These are phyloP conservation scores for Ptychochromis oligacanthus DNA, from an alignment of 2,113 vertebrate genomes.

Conservation along the genomic window DNA sequence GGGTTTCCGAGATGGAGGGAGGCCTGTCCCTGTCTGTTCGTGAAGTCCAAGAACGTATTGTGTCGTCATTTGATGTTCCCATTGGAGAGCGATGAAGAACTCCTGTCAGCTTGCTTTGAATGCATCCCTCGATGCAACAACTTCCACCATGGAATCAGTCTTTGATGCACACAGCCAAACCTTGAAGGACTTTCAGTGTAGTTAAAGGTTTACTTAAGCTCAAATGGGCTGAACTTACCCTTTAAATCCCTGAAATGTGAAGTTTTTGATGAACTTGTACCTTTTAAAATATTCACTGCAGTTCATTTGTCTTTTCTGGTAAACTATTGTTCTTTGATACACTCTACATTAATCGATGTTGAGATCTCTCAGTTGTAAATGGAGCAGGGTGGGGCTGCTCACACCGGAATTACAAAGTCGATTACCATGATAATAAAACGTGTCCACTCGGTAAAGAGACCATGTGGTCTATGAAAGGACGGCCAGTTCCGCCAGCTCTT, in stretches of 20 bases:
- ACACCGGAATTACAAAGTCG: slow-evolving; percentile 81
- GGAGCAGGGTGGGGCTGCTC: slow-evolving; percentile 60
- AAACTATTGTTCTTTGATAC: slow-evolving; percentile 41
- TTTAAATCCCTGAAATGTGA: not conserved
- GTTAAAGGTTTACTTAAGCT: not conserved
- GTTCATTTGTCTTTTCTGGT: slow-evolving; percentile 11
- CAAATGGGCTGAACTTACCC: not conserved
- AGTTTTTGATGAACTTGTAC: slow-evolving; percentile 1
- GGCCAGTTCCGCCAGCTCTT: slow-evolving; percentile 88
- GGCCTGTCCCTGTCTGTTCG: slow-evolving; percentile 59
- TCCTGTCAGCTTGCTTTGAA: slow-evolving; percentile 73
- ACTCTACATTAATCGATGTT: slow-evolving; percentile 44
- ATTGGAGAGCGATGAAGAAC: slow-evolving; percentile 85
- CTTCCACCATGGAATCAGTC: slow-evolving; percentile 15
- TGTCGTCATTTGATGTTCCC: slow-evolving; percentile 67
- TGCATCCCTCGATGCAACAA: slow-evolving; percentile 10
- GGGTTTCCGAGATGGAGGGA: slow-evolving; percentile 26
- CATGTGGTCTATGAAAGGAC: slow-evolving; percentile 90
- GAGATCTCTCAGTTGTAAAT: slow-evolving; percentile 50
- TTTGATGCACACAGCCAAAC: slow-evolving; percentile 55
- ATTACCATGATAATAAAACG: slow-evolving; percentile 90
- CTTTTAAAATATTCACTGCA: not conserved
- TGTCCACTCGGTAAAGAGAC: slow-evolving; percentile 84
- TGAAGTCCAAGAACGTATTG: slow-evolving; percentile 83
- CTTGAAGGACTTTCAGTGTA: slow-evolving; percentile 11